Evolutionary conservation across 2,797 vertebrate genomes (phyloP).

Genomic region (Brachyalestes nurse): DNA sequence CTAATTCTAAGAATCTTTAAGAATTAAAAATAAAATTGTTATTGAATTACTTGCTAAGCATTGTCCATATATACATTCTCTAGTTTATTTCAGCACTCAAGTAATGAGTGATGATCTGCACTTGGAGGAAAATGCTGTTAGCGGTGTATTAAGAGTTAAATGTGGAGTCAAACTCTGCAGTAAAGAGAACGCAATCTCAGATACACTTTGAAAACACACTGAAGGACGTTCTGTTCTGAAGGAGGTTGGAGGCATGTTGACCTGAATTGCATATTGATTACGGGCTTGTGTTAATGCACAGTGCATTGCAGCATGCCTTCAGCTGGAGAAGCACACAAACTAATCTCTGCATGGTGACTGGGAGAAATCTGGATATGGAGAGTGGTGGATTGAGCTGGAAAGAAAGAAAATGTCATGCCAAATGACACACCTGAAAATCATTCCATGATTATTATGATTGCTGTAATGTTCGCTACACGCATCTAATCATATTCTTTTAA

Average conservation of each 20-base stretch:
- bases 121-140: neutral
- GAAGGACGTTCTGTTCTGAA: conserved; percentile 44
- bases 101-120: neutral
- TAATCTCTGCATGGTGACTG: conserved; percentile 29
- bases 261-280: conserved; percentile 71
- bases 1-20: no score
- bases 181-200: conserved; percentile 9
- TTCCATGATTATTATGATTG: conserved; percentile 9
- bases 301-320: conserved; percentile 52
- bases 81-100: no score
- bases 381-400: conserved; percentile 14
- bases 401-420: conserved; percentile 38
- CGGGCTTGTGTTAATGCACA: conserved; percentile 65
- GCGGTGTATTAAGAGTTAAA: neutral
- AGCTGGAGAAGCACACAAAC: conserved; percentile 43
- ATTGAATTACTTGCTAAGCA: no score
- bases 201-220: conserved; percentile 34
- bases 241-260: conserved; percentile 58
- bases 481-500: neutral
- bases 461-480: neutral
- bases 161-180: neutral
- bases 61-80: no score
- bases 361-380: conserved; percentile 22
- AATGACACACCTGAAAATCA: conserved; percentile 28
- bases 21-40: no score